These are phyloP conservation scores for Oikopleura dioica DNA, from an alignment of 23 tunicate genomes.

Conservation along the genomic window DNA sequence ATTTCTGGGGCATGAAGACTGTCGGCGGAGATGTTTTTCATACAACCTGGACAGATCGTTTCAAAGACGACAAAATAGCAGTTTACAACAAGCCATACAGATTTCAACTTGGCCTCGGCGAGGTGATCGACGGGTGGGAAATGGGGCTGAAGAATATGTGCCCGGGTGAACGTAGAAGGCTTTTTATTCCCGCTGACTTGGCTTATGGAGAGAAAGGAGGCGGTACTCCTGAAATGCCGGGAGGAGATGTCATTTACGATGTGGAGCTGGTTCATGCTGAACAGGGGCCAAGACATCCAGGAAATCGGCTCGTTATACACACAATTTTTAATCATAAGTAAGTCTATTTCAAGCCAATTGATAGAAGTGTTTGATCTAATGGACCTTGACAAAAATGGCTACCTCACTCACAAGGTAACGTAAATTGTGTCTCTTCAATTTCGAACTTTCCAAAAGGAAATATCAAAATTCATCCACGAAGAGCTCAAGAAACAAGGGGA, in stretches of 20 bases:
- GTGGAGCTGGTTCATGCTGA: constrained; percentile 92
- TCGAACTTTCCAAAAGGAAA: too few relatives aligned
- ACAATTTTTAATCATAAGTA: too few relatives aligned
- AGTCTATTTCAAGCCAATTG: too few relatives aligned
- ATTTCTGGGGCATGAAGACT: constrained; percentile 39
- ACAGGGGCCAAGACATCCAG: constrained; percentile 91
- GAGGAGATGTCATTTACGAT: constrained; percentile 60
- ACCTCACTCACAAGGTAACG: too few relatives aligned
- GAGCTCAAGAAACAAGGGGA: background rate
- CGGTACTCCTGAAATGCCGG: constrained; percentile 81
- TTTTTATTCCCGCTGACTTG: constrained; percentile 69
- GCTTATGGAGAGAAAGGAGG: constrained; percentile 87
- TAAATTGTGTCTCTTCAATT: too few relatives aligned
- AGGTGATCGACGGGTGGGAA: constrained; percentile 90
- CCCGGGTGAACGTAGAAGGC: constrained; percentile 63
- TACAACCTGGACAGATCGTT: constrained; percentile 17
- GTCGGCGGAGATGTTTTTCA: constrained; percentile 60
- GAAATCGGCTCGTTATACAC: too few relatives aligned
- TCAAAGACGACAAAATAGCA: background rate
- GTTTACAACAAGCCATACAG: constrained; percentile 52
- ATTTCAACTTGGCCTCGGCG: constrained; percentile 86
- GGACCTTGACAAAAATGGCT: constrained; percentile 17
- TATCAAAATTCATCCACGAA: background rate
- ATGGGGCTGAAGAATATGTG: constrained; percentile 83
- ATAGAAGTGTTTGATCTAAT: constrained; percentile 68